Evolutionary conservation across 2,113 vertebrate genomes (phyloP).

Genomic region (Eolophus roseicapilla): DNA sequence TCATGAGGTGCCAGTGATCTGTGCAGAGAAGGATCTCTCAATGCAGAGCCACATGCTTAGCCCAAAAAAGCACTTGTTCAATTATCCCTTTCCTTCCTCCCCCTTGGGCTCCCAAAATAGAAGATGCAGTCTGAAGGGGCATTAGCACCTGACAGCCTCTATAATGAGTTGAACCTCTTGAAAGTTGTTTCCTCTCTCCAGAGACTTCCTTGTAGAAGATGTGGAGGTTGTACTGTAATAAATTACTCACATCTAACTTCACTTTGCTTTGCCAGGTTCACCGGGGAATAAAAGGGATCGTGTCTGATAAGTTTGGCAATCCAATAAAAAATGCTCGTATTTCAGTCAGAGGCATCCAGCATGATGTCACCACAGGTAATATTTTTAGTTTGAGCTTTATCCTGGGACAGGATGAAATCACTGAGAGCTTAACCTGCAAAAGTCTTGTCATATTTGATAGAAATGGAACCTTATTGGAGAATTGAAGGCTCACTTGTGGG

Average conservation of each 20-base stretch:
- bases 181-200: not conserved
- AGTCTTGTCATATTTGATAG: not conserved
- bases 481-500: not conserved
- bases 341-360: conserved; percentile 85
- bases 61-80: not conserved
- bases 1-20: not conserved
- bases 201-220: not conserved
- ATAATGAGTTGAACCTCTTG: not conserved
- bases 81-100: not conserved
- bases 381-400: not conserved
- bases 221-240: not conserved
- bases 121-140: not conserved
- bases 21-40: not conserved
- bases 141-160: not conserved
- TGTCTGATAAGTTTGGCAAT: conserved; percentile 84
- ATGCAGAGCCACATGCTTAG: not conserved
- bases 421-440: not conserved
- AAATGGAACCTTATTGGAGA: not conserved
- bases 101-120: not conserved
- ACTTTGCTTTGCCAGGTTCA: conserved; percentile 80
- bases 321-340: conserved; percentile 89
- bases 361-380: conserved; percentile 91
- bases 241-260: not conserved
- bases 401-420: not conserved
- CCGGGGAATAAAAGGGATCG: conserved; percentile 90